Base-by-base conservation (phyloP, 2,113 vertebrate species). In the Clarias gariepinus region DNA sequence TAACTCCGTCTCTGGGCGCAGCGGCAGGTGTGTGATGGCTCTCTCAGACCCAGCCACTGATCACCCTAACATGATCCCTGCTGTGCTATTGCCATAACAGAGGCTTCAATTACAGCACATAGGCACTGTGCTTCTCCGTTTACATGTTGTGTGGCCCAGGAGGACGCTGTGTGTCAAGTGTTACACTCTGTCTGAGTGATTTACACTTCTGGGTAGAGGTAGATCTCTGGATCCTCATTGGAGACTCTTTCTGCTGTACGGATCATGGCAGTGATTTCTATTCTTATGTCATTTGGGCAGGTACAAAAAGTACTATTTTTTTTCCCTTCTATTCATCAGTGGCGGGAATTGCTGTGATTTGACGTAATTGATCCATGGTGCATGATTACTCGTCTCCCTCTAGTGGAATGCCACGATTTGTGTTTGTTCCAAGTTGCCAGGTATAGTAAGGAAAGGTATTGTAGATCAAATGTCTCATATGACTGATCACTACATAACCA, bases 381-480 rank as follows among this genome's bases (percentile, higher is more conserved):
- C 85, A 76, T 84, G 63, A 68, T 90, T 87, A 89, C 85, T 85
- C 87, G 87, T 60, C 83, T 89, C 92, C 92, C 91, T 82, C 92
- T 92, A 85, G 91, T 94, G 94, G 92, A 87, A 61, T 53, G 55
- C 64, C 73, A 83, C 86, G 36, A 89, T 94, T 94, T 76, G 53
- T 60, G 55, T 77, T 76, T 57, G 47, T 60, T 80, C 78, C 78
- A 36, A 60, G 55, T 13, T 80, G 28, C 19, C 52, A 71, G 64
- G 82, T 57, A 18, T 16, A 47, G 47, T 33, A 30, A 55, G 57
- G 52, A 71, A 83, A 58, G n/a, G 64, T 57, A 69, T 36, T 23
- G 33, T 13, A 57, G 61, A 25, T 64, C 81, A 69, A 33, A 28
- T 83, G 77, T 21, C 28, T 60, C 77, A 21, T 23, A 28, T 78